Evolutionary conservation across 2,888 invertebrate genomes (phyloP), one percentile per base, ranked within the genome.

Genomic region (Cosmorhoe ocellata): DNA sequence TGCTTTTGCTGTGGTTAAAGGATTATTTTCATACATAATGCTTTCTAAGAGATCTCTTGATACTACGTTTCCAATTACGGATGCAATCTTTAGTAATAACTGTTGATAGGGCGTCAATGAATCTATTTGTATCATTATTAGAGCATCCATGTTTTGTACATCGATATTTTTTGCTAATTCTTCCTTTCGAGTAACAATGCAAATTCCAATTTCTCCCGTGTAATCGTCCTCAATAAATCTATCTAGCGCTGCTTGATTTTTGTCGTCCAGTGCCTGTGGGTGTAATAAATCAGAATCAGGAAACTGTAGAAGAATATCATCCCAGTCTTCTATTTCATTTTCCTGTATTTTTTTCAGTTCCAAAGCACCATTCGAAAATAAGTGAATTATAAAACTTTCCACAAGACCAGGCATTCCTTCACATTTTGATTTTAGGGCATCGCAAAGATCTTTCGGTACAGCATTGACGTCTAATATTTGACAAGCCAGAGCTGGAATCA

Each of bases 61-160:
- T 49, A 93, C 84, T 3, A 90, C 71, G 31, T 85, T 81, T 0
- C 93, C 93, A 27, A 93, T 79, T 0, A 92, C 91, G 0, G 93
- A 89, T 5, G 91, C 92, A 48, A 92, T 92, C 74, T 92, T 93
- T 9, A 93, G 72, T 36, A 93, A 75, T 44, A 91, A 71, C 63
- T 93, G 93, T 67, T 93, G 92, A 66, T 92, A 92, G 0, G 91
- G 88, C 3, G 91, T 91, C 36, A 92, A 79, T n/a, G 91, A 87
- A 71, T 91, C 91, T 54, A 91, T 91, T 69, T 91, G 85, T 56
- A 91, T 90, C 83, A 91, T 85, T 54, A 91, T 81, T 51, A 91
- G 71, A 10, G 90, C 86, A 56, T 90, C 85, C 41, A 87, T 55
- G 63, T 88, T 91, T 69, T 88, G 81, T 10, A 73, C 74, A 58